Base-by-base conservation (phyloP, 2,888 invertebrate genomes). In the Anarsia innoxiella region DNA sequence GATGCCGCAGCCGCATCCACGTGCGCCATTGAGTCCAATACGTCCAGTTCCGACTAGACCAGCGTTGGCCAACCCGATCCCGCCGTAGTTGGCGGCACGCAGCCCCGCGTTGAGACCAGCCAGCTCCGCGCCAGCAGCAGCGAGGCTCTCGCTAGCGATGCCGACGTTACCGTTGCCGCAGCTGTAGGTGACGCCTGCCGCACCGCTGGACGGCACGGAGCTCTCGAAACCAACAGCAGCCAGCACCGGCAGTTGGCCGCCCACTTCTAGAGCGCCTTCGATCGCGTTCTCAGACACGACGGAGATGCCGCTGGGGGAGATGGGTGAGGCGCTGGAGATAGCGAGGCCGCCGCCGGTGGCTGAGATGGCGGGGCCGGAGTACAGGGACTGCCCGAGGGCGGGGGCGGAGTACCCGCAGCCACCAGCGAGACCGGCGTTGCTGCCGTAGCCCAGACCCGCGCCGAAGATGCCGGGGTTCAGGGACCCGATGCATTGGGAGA, bases 271-370 rank as follows among this genome's bases (percentile, higher is more conserved):
- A 1, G 47, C 41, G 0, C 61, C 61, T 27, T 56, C 54, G 11
- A 59, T 57, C 1, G 47, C 43, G 36, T 58, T 56, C 12, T 59
- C 60, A 23, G 59, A 53, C 1, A 49, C 13, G 2, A 59, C 45
- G 1, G 51, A 45, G 9, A 60, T 45, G 10, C 59, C 57, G 29
- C 41, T 46, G 3, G 59, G 52, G n/a, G 51, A 26, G 23, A 46
- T 39, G 2, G 53, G 50, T 5, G 57, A 56, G 1, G 49, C 11
- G 36, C 46, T 41, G 31, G 36, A 26, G 12, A 46, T 34, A 10
- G 35, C 26, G 11, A 49, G 16, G 12, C 40, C 42, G 3, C 44
- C 44, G 8, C 43, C 35, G 36, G 13, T 33, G 23, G 16, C 19
- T 10, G 35, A 33, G 31, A 19, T 19, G 19, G 19, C 3, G 8